Base-by-base conservation (phyloP, 2,888 invertebrate species). In the Phortica okadai region DNA sequence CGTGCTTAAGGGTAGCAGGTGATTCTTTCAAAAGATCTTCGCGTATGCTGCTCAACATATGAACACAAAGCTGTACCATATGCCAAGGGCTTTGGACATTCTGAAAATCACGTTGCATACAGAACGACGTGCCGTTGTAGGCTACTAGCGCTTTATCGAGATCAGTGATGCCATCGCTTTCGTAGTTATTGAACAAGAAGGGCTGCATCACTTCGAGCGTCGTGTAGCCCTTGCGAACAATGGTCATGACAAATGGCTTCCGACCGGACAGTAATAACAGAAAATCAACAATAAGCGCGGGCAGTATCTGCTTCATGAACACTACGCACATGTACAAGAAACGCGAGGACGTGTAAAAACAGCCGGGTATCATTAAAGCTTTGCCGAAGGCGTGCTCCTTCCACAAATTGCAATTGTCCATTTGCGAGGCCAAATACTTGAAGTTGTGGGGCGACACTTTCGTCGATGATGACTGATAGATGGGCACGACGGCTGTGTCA, bases 181-280 rank as follows among this genome's bases (percentile, higher is more conserved):
- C 74, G 62, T 83, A 89, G 33, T 82, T 81, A 75, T 87, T 89
- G 73, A 85, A 83, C 74, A 87, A 72, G 6, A 90, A 90, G 1
- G 89, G 89, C 16, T 82, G 75, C 83, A 90, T 82, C 0, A 85
- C 87, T 56, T 84, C 82, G 7, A 86, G 73, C 0, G 85, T 83
- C 1, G 67, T 75, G 56, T 78, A 86, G 11, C 79, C 25, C 74
- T 81, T 85, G 0, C 90, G 82, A 14, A 84, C 83, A 4, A 86
- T 79, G 10, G 77, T 25, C 88, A 90, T 80, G 1, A 90, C 10
- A 0, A 69, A 59, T 0, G 90, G 88, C 50, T 82, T 79, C 2
- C 79, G 82, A 0, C 89, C 83, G 16, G 74, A 81, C 10, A 87
- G 11, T 8, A 6, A 14, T 2, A 90, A 66, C 0, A 86, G 21